Conservation (phyloP, 2,888 invertebrate species). For the Drosophila rellima region DNA sequence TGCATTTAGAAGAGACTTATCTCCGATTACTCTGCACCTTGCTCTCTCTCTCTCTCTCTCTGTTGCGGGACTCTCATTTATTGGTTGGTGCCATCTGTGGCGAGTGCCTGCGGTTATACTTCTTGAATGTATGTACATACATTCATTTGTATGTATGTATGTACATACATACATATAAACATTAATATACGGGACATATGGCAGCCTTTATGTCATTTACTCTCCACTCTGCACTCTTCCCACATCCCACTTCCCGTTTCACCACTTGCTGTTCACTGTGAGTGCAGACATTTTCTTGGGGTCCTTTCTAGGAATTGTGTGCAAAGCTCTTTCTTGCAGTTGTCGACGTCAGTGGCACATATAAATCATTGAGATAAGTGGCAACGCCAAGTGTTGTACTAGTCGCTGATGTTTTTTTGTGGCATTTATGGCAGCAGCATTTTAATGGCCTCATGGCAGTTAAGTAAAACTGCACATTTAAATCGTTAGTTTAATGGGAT, state of each 20-base stretch:
- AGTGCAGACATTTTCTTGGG: constrained; percentile 57
- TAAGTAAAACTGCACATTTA: constrained; percentile 29
- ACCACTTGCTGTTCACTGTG: constrained; percentile 2
- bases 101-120: constrained; percentile 19
- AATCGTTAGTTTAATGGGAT: constrained; percentile 30
- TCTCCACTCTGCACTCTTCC: neutral
- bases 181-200: constrained; percentile 51
- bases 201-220: constrained; percentile 51
- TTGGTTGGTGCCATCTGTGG: constrained; percentile 26
- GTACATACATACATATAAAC: neutral
- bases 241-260: neutral
- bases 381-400: constrained; percentile 34
- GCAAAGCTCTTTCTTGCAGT: constrained; percentile 26
- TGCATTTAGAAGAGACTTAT: constrained; percentile 5
- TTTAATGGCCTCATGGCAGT: constrained; percentile 29
- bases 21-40: neutral
- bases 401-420: constrained; percentile 3
- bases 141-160: neutral
- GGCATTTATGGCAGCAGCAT: constrained; percentile 40
- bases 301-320: constrained; percentile 50
- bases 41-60: neutral
- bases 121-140: too few relatives aligned
- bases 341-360: constrained; percentile 46
- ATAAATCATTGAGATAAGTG: constrained; percentile 67
- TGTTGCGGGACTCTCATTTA: neutral